phyloP scores from a whole-genome alignment of 2,113 vertebrate genomes.

The Argyrosomus japonicus region DNA sequence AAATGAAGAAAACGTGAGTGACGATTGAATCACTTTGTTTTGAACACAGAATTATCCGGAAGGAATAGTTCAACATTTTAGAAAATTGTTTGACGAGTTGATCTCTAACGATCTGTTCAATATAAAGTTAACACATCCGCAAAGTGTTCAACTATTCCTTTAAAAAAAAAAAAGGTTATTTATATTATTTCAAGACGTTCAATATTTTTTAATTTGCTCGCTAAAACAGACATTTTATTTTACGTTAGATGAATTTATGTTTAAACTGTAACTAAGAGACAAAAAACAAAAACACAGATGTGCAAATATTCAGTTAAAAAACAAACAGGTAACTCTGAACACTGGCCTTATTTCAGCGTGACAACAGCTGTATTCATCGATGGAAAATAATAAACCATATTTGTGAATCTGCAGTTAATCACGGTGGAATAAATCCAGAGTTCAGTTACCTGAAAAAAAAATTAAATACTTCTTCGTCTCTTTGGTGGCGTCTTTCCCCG shows the following conservation, averaged over 20 bases:
- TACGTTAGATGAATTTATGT: not conserved
- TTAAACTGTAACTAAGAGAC: not conserved
- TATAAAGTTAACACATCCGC: not conserved
- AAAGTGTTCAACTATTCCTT: not conserved
- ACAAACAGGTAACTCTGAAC: conserved; percentile 10
- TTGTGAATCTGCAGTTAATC: no score
- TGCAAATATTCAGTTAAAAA: conserved; percentile 64
- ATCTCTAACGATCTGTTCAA: not conserved
- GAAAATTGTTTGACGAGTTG: not conserved
- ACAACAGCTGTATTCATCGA: not conserved
- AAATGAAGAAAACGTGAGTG: not conserved
- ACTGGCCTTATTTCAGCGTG: not conserved
- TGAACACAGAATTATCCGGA: not conserved
- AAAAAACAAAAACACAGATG: conserved; percentile 7
- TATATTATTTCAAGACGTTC: not conserved
- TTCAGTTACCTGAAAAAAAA: not conserved
- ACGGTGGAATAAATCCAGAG: conserved; percentile 35
- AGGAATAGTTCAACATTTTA: not conserved
- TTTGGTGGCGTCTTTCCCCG: conserved; percentile 58
- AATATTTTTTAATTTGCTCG: not conserved
- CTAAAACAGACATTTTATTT: not conserved
- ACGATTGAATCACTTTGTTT: no score
- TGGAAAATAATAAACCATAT: no score
- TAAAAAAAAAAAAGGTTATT: not conserved
- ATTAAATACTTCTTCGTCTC: conserved; percentile 49